Base-by-base conservation (phyloP, 2,113 vertebrate genomes). In the Malurus alboscapulatus region DNA sequence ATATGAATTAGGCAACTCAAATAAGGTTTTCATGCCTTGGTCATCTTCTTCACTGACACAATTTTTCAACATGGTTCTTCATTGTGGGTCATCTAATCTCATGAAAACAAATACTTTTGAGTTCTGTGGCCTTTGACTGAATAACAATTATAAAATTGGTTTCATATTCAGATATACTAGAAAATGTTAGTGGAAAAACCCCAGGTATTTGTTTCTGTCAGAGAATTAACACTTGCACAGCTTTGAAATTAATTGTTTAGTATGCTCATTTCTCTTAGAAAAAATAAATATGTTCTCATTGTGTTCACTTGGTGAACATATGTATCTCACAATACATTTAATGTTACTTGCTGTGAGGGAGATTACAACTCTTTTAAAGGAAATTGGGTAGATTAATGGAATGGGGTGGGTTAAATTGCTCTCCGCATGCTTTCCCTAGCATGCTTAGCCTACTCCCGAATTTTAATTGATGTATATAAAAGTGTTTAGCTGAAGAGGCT, bases 361-460 rank as follows among this genome's bases (percentile, higher is more conserved):
- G 86, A 95, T 94, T 94, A 55, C 77, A 92, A 84, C 68, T 88
- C 54, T 92, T 96, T 88, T 92, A 72, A 82, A 93, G 84, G 58
- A 94, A 93, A 93, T 93, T 94, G 95, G 83, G 66, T 92, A 94
- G 85, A 95, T 96, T 94, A 96, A 94, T 95, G 87, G 93, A 85
- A 94, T 91, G 55, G 72, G 78, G 81, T 88, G 50, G 89, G 80
- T 95, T 95, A 87, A 94, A 89, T 94, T 94, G 84, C 58, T 95
- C 91, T 92, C 76, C 45, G 7, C 79, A 59, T 95, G 93, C 63
- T 61, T 89, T 90, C 72, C 20, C 40, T 94, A 80, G 90, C 63
- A 73, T 88, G 84, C 61, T 34, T 88, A 55, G 48, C n/a, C 74
- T 87, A 69, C 21, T 87, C 40, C 54, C 18, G 48, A 36, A 84